Conservation (phyloP, 2,113 vertebrate species). For the Tretioscincus oriximinensis region DNA sequence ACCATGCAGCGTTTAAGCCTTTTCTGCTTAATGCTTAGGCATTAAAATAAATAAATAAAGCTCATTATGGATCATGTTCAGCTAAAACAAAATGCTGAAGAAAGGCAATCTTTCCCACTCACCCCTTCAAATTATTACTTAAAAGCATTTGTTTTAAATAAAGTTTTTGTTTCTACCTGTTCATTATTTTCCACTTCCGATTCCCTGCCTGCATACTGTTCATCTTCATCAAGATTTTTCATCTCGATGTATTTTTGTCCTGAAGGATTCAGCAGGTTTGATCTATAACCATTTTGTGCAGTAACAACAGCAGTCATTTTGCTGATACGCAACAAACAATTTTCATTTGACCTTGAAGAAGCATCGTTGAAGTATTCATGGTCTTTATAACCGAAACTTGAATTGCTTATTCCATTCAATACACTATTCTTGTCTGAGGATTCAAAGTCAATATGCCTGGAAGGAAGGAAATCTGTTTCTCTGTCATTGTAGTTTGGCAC, state of each 20-base stretch:
- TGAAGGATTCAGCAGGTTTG: slow-evolving; percentile 53
- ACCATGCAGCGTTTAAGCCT: slow-evolving; percentile 29
- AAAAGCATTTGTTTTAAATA: slow-evolving; percentile 62
- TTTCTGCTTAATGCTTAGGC: slow-evolving; percentile 17
- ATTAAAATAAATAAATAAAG: not conserved
- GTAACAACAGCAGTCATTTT: slow-evolving; percentile 44
- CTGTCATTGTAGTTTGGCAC: slow-evolving; percentile 31
- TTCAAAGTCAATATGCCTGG: slow-evolving; percentile 41
- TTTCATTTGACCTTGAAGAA: slow-evolving; percentile 55
- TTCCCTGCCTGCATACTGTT: slow-evolving; percentile 59
- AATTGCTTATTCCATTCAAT: slow-evolving; percentile 27
- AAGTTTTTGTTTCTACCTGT: slow-evolving; percentile 70
- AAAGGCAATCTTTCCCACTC: not conserved
- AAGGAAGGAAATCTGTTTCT: slow-evolving; percentile 44
- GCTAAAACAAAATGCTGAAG: not conserved
- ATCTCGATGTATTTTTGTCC: slow-evolving; percentile 47
- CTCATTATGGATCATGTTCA: slow-evolving; percentile 22
- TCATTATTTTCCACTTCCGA: slow-evolving; percentile 63
- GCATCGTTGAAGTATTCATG: slow-evolving; percentile 52
- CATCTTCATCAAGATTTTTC: slow-evolving; percentile 61
- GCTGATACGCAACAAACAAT: slow-evolving; percentile 39
- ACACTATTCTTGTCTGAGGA: slow-evolving; percentile 18
- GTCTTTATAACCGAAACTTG: slow-evolving; percentile 18
- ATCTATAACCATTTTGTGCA: slow-evolving; percentile 35
- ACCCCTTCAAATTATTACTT: slow-evolving; percentile 36